Evolutionary conservation across 2,888 invertebrate genomes (phyloP).

Genomic region (Acronicta alni): DNA sequence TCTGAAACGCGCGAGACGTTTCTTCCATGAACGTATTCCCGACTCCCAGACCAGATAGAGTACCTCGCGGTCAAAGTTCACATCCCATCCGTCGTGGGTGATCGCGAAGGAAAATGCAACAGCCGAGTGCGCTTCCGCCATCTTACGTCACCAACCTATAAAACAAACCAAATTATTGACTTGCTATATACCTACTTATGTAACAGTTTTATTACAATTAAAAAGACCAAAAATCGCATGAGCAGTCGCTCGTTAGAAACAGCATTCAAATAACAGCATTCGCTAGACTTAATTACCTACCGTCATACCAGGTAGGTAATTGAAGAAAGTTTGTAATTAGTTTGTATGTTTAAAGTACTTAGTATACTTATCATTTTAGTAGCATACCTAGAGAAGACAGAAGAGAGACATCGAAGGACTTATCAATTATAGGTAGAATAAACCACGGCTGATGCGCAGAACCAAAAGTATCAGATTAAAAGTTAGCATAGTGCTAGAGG

Average conservation of each 20-base stretch:
- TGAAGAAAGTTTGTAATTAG: background rate
- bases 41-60: constrained; percentile 98
- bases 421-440: too few species aligned
- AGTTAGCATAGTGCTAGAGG: too few species aligned
- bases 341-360: too few species aligned
- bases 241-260: background rate
- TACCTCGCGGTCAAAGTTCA: constrained; percentile 99
- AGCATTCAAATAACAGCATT: background rate
- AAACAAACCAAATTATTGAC: constrained; percentile 23
- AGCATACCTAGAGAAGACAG: too few species aligned
- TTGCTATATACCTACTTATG: too few species aligned
- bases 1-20: constrained; percentile 96
- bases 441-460: too few species aligned
- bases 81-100: constrained; percentile 99
- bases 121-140: constrained; percentile 99
- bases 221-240: background rate
- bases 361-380: too few species aligned
- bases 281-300: background rate
- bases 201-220: too few species aligned
- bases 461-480: too few species aligned
- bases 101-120: constrained; percentile 99
- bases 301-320: background rate
- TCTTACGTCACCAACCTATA: constrained; percentile 76
- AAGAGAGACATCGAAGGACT: too few species aligned
- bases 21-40: constrained; percentile 98